Evolutionary conservation across 1,140 invertebrate species (phyloP).

Genomic region (Psix sp.): DNA sequence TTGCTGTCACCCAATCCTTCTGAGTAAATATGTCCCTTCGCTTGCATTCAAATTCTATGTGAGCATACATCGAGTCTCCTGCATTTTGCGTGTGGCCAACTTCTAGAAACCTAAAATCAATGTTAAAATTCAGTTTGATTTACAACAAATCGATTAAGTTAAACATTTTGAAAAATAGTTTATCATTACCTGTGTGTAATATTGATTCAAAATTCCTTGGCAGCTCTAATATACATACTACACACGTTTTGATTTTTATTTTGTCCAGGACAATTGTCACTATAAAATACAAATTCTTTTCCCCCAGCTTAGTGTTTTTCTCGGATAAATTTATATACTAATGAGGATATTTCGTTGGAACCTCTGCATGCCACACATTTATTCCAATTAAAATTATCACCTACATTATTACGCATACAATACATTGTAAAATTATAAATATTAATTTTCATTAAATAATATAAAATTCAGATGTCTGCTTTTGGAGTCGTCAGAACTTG

Average conservation of each 20-base stretch:
- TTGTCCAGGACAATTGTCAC: constrained; percentile 4
- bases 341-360: neutral
- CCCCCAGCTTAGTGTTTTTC: neutral
- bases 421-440: constrained; percentile 11
- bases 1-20: constrained; percentile 1
- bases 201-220: too few species aligned
- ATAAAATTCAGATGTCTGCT: neutral
- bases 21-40: neutral
- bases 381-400: neutral
- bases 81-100: constrained; percentile 4
- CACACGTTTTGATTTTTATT: neutral
- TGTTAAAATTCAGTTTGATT: too few species aligned
- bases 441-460: constrained; percentile 1
- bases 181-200: too few species aligned
- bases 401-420: neutral
- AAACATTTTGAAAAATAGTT: too few species aligned
- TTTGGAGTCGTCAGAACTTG: constrained; percentile 3
- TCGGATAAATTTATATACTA: constrained; percentile 1
- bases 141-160: too few species aligned
- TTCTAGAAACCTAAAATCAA: constrained; percentile 9
- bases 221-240: too few species aligned
- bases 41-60: constrained; percentile 1
- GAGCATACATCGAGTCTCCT: constrained; percentile 1
- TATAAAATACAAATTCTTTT: neutral
- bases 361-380: neutral